These are phyloP conservation scores for Mya arenaria DNA, from an alignment of 1,140 invertebrate species.

Conservation along the genomic window DNA sequence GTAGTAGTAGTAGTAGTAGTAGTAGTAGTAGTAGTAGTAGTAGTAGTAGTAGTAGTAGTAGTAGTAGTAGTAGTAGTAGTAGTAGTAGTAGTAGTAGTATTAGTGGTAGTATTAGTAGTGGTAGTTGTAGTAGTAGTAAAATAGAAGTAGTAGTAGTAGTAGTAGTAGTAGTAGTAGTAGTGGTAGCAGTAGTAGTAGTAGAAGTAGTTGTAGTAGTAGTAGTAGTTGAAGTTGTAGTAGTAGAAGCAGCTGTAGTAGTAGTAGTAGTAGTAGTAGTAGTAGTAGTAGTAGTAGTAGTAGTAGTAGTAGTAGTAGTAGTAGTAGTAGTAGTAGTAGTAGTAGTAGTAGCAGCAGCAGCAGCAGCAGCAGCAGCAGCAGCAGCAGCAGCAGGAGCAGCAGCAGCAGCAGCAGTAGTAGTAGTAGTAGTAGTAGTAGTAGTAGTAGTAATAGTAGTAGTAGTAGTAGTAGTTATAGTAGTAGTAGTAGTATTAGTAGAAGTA, in stretches of 20 bases:
- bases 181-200: background rate
- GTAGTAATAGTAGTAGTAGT: background rate
- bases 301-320: background rate
- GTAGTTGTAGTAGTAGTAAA: background rate
- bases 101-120: too few species aligned
- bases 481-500: too few species aligned
- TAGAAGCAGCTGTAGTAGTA: background rate
- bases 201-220: background rate
- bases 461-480: background rate
- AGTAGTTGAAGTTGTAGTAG: background rate
- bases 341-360: background rate
- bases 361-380: background rate
- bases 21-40: background rate
- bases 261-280: constrained; percentile 2
- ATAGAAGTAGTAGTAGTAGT: background rate
- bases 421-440: background rate
- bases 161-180: background rate
- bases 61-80: background rate
- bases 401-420: background rate
- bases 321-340: background rate
- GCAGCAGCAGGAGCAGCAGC: too few species aligned
- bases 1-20: too few species aligned
- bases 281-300: background rate
- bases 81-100: background rate
- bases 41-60: background rate